Evolutionary conservation across 2,888 invertebrate genomes (phyloP).

Genomic region (Heliconius ethilla): DNA sequence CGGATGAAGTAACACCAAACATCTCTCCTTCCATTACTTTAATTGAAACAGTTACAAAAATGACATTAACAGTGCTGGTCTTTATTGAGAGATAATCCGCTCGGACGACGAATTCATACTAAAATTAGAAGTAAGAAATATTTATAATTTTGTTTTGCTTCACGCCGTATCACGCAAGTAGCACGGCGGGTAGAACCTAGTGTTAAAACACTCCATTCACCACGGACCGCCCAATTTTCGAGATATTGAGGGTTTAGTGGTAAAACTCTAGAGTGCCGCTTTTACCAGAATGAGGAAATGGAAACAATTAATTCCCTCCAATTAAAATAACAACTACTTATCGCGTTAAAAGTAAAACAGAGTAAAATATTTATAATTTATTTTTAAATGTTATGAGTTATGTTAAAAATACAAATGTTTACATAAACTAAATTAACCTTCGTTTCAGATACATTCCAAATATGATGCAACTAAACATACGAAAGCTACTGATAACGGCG

Average conservation of each 20-base stretch:
- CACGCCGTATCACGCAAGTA: too few relatives aligned
- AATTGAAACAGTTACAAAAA: not conserved
- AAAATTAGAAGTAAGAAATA: not conserved
- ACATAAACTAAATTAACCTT: not conserved
- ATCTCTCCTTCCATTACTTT: not conserved
- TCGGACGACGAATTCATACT: not conserved
- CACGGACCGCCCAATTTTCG: too few relatives aligned
- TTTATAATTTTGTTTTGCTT: not conserved
- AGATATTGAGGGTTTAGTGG: too few relatives aligned
- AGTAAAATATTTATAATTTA: not conserved
- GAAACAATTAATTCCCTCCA: too few relatives aligned
- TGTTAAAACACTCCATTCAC: not conserved
- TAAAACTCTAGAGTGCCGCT: too few relatives aligned
- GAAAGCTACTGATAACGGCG: conserved; percentile 32
- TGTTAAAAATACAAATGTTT: not conserved
- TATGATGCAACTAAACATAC: conserved; percentile 17
- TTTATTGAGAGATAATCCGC: not conserved
- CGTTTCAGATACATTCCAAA: conserved; percentile 16
- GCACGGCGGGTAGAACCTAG: not conserved
- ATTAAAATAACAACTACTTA: too few relatives aligned
- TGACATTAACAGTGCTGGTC: not conserved
- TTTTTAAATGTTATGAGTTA: too few relatives aligned
- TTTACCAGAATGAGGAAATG: too few relatives aligned
- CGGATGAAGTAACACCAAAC: conserved; percentile 25
- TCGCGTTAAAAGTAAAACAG: too few relatives aligned